A percentile compares a stretch with the other conserved stretches of the same genome.
Conservation (phyloP, 2,797 vertebrate species). For the Pangasius mekongensis region DNA sequence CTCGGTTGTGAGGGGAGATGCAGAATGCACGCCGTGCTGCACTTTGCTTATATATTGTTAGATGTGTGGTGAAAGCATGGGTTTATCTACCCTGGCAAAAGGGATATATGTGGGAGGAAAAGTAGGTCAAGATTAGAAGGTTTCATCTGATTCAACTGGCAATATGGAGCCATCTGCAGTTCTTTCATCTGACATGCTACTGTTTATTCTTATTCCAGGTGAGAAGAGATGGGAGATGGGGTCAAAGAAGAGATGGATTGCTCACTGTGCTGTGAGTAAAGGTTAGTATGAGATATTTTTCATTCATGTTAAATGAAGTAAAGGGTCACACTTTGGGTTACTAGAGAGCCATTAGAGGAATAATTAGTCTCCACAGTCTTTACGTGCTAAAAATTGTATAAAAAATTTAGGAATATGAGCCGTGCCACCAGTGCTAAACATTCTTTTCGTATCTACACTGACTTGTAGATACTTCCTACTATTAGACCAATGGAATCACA, state of each 20-base stretch:
- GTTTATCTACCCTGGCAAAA: conserved; percentile 55
- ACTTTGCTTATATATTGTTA: conserved; percentile 58
- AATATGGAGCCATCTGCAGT: conserved; percentile 47
- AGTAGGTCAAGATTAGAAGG: conserved; percentile 55
- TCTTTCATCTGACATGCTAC: conserved; percentile 51
- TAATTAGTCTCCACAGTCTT: conserved; percentile 22
- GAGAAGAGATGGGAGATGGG: conserved; percentile 24
- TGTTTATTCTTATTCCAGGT: conserved; percentile 52
- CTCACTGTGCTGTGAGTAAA: conserved; percentile 23
- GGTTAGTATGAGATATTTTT: conserved; percentile 43
- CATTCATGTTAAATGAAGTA: conserved; percentile 33
- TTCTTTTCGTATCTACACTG: background rate
- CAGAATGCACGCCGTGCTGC: conserved; percentile 44
- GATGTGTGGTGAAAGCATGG: conserved; percentile 51
- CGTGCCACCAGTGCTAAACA: background rate
- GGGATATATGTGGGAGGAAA: conserved; percentile 47
- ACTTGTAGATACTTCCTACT: background rate
- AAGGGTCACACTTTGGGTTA: conserved; percentile 19
- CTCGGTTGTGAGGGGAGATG: conserved; percentile 57
- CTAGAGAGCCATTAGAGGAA: conserved; percentile 17
- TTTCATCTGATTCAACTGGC: conserved; percentile 51
- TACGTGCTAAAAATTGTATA: background rate
- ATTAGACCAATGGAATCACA: background rate
- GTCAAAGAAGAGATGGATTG: conserved; percentile 19
- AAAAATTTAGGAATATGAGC: background rate